phyloP scores from a whole-genome alignment of 1,140 invertebrate genomes.

The Tribolium madens region DNA sequence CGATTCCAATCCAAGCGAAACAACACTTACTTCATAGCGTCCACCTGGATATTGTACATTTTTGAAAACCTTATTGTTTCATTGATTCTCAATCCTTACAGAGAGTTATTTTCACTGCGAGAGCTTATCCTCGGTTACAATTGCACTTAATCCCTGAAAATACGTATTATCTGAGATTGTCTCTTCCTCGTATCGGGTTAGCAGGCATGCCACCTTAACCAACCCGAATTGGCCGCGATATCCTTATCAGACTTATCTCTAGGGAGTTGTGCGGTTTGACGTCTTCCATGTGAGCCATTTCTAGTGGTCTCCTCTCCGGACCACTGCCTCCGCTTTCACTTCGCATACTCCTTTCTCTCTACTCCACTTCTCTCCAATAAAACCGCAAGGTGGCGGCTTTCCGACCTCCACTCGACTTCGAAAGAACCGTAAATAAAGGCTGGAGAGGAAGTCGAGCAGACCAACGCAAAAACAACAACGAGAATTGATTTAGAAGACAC shows the following conservation, averaged over 20 bases:
- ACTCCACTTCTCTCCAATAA: slow-evolving; percentile 36
- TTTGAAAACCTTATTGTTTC: slow-evolving; percentile 14
- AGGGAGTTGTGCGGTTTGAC: slow-evolving; percentile 44
- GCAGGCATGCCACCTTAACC: slow-evolving; percentile 45
- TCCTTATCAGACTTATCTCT: slow-evolving; percentile 48
- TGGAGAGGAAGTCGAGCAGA: no score
- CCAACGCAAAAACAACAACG: no score
- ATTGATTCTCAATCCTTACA: background rate
- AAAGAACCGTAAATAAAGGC: background rate
- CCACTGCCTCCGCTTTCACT: slow-evolving; percentile 34
- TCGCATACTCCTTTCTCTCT: slow-evolving; percentile 26
- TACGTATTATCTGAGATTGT: slow-evolving; percentile 50
- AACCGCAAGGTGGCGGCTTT: slow-evolving; percentile 37
- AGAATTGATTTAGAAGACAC: no score
- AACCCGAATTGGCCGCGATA: slow-evolving; percentile 44
- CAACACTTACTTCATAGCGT: background rate
- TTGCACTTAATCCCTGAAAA: slow-evolving; percentile 49
- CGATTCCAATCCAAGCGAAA: background rate
- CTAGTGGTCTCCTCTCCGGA: slow-evolving; percentile 28
- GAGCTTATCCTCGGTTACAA: slow-evolving; percentile 37
- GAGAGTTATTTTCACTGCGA: slow-evolving; percentile 23
- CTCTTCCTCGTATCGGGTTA: slow-evolving; percentile 45
- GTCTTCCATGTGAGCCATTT: slow-evolving; percentile 46
- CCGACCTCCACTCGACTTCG: background rate
- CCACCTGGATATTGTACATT: background rate